Conservation (phyloP, 2,888 invertebrate genomes). For the Andrena praecox region DNA sequence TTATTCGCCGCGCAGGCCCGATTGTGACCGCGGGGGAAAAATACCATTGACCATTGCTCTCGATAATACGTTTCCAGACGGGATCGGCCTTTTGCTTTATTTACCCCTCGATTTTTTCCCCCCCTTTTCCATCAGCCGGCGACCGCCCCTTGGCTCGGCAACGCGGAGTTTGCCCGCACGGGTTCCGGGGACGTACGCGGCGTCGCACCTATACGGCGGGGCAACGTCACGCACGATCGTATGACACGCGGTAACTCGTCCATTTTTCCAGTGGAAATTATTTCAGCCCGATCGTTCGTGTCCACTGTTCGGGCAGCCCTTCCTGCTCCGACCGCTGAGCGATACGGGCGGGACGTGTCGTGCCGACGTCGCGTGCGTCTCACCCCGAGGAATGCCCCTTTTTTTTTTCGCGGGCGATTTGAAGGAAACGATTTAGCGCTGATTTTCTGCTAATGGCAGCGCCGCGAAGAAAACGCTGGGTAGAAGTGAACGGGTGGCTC, state of each 20-base stretch:
- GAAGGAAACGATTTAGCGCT: constrained; percentile 30
- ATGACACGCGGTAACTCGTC: constrained; percentile 12
- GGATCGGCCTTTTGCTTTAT: constrained; percentile 53
- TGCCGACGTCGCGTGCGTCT: constrained; percentile 15
- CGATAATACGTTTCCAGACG: background rate
- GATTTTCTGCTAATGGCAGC: background rate
- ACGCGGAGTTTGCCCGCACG: constrained; percentile 28
- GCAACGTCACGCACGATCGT: constrained; percentile 34
- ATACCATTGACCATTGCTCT: constrained; percentile 31
- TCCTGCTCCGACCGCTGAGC: background rate
- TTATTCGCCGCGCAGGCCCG: constrained; percentile 32
- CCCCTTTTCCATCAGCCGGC: background rate
- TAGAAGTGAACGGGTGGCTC: too few relatives aligned
- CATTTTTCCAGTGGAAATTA: constrained; percentile 14
- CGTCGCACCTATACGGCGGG: background rate
- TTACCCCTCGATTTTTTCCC: constrained; percentile 2
- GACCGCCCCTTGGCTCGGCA: constrained; percentile 57
- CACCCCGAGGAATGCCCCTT: constrained; percentile 19
- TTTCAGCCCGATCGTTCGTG: background rate
- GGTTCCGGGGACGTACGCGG: background rate
- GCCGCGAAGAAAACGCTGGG: too few relatives aligned
- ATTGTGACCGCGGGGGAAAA: constrained; percentile 26
- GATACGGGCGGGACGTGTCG: constrained; percentile 26
- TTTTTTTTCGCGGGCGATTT: constrained; percentile 8
- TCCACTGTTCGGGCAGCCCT: background rate